Evolutionary conservation across 1,140 invertebrate genomes (phyloP), one percentile per base, ranked within the genome.

Genomic region (Copidosoma floridanum): DNA sequence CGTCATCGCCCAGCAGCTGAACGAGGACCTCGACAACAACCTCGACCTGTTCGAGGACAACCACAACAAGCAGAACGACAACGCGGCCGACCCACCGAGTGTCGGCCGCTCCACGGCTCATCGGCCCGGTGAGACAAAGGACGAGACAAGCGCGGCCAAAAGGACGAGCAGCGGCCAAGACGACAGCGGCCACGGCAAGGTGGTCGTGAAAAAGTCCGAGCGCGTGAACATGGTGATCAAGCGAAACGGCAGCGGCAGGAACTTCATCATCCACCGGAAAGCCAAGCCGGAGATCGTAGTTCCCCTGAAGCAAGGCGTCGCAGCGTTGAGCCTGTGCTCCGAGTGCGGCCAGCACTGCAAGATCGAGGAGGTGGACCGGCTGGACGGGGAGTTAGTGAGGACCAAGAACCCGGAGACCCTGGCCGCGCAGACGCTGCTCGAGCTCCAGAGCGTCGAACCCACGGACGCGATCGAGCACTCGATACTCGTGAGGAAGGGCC

Each of bases 381-480:
- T 41, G 12, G 35, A 41, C n/a, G n/a, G n/a, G n/a, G n/a, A n/a
- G n/a, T n/a, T n/a, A 24, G 10, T 21, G 6, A 37, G 11, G 3
- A 24, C n/a, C 2, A 57, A 41, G 41, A 48, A 40, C 41, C 4
- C 20, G 0, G 56, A 50, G 23, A 57, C 56, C 7, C 26, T 59
- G 20, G 48, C 57, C 16, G 57, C 48, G 23, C 48, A 59, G 52
- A 35, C 35, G 43, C 26, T 59, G 21, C n/a, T 59, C 27, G 48
- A 59, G 37, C 38, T 59, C 11, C 56, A 59, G 40, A n/a, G 52
- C 24, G 27, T 52, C 11, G 11, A 43, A 18, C 26, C 20, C 7
- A 20, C 48, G 37, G 24, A 46, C 29, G 50, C 43, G 35, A 18
- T 44, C 37, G 57, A 59, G 46, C 18, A 24, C 1, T 37, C n/a